A percentile compares a stretch with the other conserved stretches of the same genome.
Conservation (phyloP, 53 echinoderm and acorn worm genomes). For the Luidia sarsii region DNA sequence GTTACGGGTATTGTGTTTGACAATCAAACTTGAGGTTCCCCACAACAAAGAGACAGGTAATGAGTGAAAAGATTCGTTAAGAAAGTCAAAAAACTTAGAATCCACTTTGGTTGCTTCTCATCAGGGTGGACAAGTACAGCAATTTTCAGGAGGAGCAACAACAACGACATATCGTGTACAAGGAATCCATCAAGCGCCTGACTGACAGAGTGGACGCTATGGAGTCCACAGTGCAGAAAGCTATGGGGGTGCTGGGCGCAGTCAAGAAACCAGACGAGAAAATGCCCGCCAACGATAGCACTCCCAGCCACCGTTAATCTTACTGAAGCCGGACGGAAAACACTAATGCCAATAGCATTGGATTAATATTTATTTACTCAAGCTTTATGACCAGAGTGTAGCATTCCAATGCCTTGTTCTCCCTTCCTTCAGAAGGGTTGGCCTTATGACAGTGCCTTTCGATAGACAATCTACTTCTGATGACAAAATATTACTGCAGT, state of each 20-base stretch:
- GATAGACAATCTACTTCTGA: too few relatives aligned
- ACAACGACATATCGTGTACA: slow-evolving; percentile 4
- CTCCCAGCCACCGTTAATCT: too few relatives aligned
- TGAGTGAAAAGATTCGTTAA: not conserved
- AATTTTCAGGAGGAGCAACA: slow-evolving; percentile 26
- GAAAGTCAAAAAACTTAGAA: not conserved
- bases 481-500: too few relatives aligned
- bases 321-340: too few relatives aligned
- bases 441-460: too few relatives aligned
- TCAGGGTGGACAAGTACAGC: slow-evolving; percentile 21
- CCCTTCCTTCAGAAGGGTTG: too few relatives aligned
- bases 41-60: not conserved
- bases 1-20: too few relatives aligned
- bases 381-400: too few relatives aligned
- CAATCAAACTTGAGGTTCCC: too few relatives aligned
- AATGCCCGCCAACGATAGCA: not conserved
- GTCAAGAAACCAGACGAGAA: slow-evolving; percentile 1
- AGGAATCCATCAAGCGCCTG: not conserved
- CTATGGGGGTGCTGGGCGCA: not conserved
- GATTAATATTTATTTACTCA: too few relatives aligned
- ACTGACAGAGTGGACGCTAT: not conserved
- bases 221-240: not conserved
- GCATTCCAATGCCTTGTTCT: too few relatives aligned
- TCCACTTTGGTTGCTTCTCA: not conserved
- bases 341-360: too few relatives aligned